Evolutionary conservation across 2,888 invertebrate genomes (phyloP).

Genomic region (Arge pagana): DNA sequence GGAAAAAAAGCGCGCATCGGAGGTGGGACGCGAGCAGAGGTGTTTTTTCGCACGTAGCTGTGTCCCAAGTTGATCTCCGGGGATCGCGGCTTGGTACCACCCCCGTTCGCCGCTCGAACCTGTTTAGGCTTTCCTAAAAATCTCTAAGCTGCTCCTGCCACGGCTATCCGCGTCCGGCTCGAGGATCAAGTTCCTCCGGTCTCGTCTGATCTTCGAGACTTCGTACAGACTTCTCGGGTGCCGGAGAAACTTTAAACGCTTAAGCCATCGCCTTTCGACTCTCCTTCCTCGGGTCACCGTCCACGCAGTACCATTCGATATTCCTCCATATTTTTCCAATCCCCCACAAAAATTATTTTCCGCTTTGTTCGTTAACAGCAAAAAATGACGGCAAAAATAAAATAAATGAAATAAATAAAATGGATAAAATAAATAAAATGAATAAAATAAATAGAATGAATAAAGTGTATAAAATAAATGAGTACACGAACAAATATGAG

Average conservation of each 20-base stretch:
- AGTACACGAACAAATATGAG: too few species aligned
- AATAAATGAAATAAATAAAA: too few species aligned
- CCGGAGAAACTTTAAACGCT: conserved; percentile 54
- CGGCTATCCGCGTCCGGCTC: conserved; percentile 55
- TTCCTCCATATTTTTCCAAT: conserved; percentile 13
- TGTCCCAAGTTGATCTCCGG: too few species aligned
- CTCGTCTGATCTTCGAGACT: conserved; percentile 14
- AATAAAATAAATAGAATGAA: not conserved
- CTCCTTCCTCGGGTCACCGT: not conserved
- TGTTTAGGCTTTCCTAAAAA: conserved; percentile 37
- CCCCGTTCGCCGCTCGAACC: conserved; percentile 34
- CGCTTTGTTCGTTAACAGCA: not conserved
- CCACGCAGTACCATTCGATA: not conserved
- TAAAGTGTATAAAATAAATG: too few species aligned
- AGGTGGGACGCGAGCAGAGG: not conserved
- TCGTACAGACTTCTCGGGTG: conserved; percentile 49
- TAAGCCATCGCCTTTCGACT: conserved; percentile 53
- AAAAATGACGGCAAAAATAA: not conserved
- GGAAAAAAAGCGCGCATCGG: not conserved
- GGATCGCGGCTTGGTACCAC: not conserved
- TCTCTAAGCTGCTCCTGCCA: conserved; percentile 55
- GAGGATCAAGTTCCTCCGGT: conserved; percentile 51
- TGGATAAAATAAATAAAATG: too few species aligned
- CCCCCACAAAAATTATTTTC: not conserved
- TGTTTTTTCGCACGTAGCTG: not conserved